A percentile compares a stretch with the other conserved stretches of the same genome.
Conservation (phyloP, 23 tunicate species). For the Halocynthia aurantium region DNA sequence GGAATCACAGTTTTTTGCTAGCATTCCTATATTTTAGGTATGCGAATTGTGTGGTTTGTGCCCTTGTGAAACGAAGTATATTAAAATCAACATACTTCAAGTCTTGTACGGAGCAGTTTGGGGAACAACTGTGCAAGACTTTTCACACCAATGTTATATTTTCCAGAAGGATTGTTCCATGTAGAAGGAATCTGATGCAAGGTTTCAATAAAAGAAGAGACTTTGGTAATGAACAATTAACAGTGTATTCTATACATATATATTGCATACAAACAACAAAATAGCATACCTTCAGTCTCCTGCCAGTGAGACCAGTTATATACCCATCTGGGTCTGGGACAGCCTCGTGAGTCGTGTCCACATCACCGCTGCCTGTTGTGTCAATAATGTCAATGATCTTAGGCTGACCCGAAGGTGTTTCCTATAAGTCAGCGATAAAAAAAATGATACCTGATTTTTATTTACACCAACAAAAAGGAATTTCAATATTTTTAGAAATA, state of each 20-base stretch:
- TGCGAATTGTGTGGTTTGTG: too few relatives aligned
- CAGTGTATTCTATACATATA: not conserved
- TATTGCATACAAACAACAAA: not conserved
- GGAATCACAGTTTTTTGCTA: too few relatives aligned
- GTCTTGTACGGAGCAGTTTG: slow-evolving; percentile 49
- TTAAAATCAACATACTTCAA: slow-evolving; percentile 34
- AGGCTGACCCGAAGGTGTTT: slow-evolving; percentile 77
- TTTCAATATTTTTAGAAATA: too few relatives aligned
- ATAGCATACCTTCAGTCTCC: slow-evolving; percentile 55
- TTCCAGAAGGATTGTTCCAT: slow-evolving; percentile 84
- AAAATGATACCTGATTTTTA: too few relatives aligned
- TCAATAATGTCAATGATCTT: slow-evolving; percentile 94
- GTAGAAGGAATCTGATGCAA: slow-evolving; percentile 53
- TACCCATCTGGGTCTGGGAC: slow-evolving; percentile 41
- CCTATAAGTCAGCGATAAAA: not conserved
- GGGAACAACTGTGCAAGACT: slow-evolving; percentile 62
- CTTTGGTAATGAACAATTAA: not conserved
- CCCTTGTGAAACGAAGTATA: too few relatives aligned
- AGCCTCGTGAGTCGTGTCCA: slow-evolving; percentile 59
- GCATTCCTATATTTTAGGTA: too few relatives aligned
- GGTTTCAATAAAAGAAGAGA: not conserved
- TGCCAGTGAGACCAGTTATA: slow-evolving; percentile 80
- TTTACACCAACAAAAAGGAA: too few relatives aligned
- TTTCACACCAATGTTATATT: slow-evolving; percentile 67
- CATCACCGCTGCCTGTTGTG: slow-evolving; percentile 99